phyloP scores from a whole-genome alignment of 30 jellyfish, hydroid and myxozoan genomes.

The Turritopsis rubra region DNA sequence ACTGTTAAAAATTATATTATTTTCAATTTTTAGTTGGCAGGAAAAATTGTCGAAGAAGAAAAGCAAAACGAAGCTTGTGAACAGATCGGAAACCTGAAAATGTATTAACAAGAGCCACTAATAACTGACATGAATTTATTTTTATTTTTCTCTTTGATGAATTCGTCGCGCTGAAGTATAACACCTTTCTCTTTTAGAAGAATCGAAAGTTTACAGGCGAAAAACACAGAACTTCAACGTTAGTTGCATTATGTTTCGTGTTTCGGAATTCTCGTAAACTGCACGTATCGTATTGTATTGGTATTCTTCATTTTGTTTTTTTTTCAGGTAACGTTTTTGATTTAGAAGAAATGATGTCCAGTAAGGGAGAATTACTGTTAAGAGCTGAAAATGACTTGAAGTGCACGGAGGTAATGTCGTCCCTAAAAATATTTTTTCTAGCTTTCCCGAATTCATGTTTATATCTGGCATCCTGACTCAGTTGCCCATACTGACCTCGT shows the following conservation, averaged over 20 bases:
- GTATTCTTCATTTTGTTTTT: not conserved
- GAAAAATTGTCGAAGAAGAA: not conserved
- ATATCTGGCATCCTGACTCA: too few species aligned
- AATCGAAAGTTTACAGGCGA: not conserved
- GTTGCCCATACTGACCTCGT: too few species aligned
- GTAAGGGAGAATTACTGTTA: not conserved
- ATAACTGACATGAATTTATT: not conserved
- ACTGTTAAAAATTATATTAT: too few species aligned
- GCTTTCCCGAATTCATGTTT: too few species aligned
- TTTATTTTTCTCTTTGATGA: too few species aligned
- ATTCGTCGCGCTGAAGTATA: not conserved
- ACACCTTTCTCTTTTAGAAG: not conserved
- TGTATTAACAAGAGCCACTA: too few species aligned
- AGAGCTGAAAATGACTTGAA: not conserved
- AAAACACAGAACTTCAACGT: not conserved
- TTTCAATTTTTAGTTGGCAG: not conserved
- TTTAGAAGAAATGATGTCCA: not conserved
- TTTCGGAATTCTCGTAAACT: too few species aligned
- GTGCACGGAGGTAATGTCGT: not conserved
- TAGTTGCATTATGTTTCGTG: not conserved
- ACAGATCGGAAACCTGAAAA: not conserved
- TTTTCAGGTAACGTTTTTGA: not conserved
- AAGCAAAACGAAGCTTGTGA: not conserved
- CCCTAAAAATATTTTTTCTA: too few species aligned
- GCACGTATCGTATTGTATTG: not conserved